Evolutionary conservation across 1,140 invertebrate species (phyloP), one percentile per base, ranked within the genome.

Genomic region (Drosophila ogumai): DNA sequence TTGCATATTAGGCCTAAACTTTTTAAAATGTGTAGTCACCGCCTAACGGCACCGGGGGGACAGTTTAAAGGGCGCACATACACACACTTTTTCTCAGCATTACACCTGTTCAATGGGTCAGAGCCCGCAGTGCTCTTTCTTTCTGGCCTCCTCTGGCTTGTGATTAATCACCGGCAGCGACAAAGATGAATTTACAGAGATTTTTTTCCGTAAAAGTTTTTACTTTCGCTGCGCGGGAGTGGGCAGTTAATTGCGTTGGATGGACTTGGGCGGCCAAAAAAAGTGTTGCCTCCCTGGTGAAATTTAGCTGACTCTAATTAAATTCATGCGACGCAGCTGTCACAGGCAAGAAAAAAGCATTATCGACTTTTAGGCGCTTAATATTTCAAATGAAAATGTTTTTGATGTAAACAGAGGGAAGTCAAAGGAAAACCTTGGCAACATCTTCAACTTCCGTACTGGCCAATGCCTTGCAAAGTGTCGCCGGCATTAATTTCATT

Each of bases 121-220:
- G 63, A 67, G 73, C 43, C 61, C 66, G 47, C 71, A 57, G 44
- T 59, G 46, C 28, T 36, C 59, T 61, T 40, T 52, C 43, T 31
- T 46, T 28, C 15, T 25, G 22, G 40, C 57, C 31, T 66, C 31
- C 44, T 63, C 57, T 64, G 31, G 44, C 60, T 52, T 68, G 78
- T 90, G 85, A 90, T 90, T 85, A 90, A 90, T 90, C 86, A 90
- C 85, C 85, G 75, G 69, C 78, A 73, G 52, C 82, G 85, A 90
- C 86, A 90, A 90, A 88, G 85, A 88, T 90, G 85, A 90, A 88
- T 88, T 88, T 81, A 85, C 81, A 81, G 82, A 90, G 85, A 90
- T 90, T 90, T 90, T 76, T 78, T 73, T 44, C 19, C 57, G 50
- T 41, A 63, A 86, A 90, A 90, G 86, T 90, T 85, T 90, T 85